Conservation (phyloP, 2,797 vertebrate genomes). For the Scolopax bukidnonensis region DNA sequence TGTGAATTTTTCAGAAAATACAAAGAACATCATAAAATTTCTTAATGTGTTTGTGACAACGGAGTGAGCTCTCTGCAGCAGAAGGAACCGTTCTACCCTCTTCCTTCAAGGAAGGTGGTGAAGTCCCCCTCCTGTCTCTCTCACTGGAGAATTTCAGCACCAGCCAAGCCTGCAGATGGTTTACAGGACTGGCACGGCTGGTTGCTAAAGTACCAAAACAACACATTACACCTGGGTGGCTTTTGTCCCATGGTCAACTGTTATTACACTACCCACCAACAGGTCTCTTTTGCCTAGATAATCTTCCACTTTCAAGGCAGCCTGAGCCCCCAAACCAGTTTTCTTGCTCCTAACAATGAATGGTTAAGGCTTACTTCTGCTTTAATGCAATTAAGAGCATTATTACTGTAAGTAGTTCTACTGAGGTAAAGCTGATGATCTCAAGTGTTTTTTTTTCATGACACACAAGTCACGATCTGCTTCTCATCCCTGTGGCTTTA, state of each 20-base stretch:
- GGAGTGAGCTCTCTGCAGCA: neutral
- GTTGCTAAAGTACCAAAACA: neutral
- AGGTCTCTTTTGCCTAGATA: neutral
- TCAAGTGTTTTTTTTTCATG: neutral
- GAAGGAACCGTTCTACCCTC: neutral
- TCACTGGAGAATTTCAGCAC: neutral
- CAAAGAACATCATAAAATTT: neutral
- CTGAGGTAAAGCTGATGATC: neutral
- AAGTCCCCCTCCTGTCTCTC: neutral
- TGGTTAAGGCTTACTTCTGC: neutral
- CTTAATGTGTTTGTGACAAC: neutral
- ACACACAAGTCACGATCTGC: neutral
- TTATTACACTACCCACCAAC: neutral
- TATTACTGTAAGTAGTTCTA: neutral
- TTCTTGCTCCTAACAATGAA: neutral
- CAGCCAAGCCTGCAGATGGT: neutral
- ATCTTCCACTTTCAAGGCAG: neutral
- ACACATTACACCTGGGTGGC: neutral
- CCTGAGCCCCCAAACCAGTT: neutral
- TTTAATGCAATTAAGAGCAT: neutral
- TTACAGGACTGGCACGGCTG: neutral
- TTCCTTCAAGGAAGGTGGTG: neutral
- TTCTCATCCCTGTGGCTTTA: neutral
- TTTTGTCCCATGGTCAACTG: neutral
- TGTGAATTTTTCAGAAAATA: neutral